A percentile compares a stretch with the other conserved stretches of the same genome.
Conservation (phyloP, 2,113 vertebrate species). For the Gavia stellata region DNA sequence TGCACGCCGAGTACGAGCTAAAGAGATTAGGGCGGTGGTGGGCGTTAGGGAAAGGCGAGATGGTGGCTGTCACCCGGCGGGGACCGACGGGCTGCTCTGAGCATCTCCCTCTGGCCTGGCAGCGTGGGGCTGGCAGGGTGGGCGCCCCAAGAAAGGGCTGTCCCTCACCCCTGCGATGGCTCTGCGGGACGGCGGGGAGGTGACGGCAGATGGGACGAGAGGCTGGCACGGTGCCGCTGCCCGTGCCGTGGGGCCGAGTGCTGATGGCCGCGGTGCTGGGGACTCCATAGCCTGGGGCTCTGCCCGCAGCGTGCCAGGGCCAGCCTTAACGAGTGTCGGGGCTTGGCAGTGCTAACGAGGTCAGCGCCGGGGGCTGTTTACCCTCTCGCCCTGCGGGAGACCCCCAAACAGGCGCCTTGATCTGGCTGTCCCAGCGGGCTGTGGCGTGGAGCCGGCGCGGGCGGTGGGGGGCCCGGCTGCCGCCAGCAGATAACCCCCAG, state of each 20-base stretch:
- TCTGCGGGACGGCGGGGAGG: rapidly evolving
- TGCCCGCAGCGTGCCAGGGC: background rate
- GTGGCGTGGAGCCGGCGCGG: background rate
- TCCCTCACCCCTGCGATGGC: background rate
- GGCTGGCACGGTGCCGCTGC: background rate
- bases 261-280: rapidly evolving
- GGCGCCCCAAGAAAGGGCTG: rapidly evolving
- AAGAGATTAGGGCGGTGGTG: too few species aligned
- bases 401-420: constrained; percentile 8
- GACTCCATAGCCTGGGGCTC: background rate
- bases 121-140: background rate
- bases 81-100: background rate
- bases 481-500: constrained; percentile 30
- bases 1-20: background rate
- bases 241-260: rapidly evolving
- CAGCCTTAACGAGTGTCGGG: rapidly evolving
- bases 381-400: background rate
- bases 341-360: background rate
- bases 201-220: background rate
- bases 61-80: background rate
- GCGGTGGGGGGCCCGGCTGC: constrained; percentile 31
- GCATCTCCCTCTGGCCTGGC: background rate
- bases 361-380: background rate
- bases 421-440: background rate
- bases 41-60: background rate